These are phyloP conservation scores for Phalloptychus januarius DNA, from an alignment of 2,797 vertebrate species.

Conservation along the genomic window DNA sequence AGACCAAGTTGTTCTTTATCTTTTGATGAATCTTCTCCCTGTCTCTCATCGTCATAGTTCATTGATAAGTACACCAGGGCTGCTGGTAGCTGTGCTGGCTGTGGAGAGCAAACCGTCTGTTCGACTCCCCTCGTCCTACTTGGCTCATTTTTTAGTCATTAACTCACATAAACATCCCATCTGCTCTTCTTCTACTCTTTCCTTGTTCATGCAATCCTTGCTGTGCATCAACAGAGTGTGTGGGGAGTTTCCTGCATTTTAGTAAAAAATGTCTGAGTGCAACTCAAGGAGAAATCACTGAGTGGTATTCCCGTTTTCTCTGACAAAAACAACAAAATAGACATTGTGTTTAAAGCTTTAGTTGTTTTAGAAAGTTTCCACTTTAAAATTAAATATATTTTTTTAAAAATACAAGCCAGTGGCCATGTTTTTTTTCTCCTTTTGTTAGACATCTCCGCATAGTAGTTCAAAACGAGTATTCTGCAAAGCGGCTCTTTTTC, in stretches of 20 bases:
- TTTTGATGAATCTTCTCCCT: constrained; percentile 41
- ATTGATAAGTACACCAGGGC: constrained; percentile 52
- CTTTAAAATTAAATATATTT: not conserved
- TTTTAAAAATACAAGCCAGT: not conserved
- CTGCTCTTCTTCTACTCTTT: constrained; percentile 63
- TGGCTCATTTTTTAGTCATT: constrained; percentile 72
- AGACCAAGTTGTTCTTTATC: constrained; percentile 39
- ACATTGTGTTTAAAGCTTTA: not conserved
- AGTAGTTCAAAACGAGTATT: constrained; percentile 40
- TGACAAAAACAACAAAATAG: not conserved
- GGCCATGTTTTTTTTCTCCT: not conserved
- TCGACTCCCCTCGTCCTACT: constrained; percentile 59
- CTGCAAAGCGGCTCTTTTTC: constrained; percentile 23
- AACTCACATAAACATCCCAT: constrained; percentile 74
- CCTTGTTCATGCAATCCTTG: constrained; percentile 46
- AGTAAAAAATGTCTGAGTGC: constrained; percentile 30
- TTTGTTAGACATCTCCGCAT: constrained; percentile 12
- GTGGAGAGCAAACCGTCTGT: constrained; percentile 61
- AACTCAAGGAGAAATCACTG: constrained; percentile 51
- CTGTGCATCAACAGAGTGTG: constrained; percentile 40
- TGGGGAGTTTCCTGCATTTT: constrained; percentile 50
- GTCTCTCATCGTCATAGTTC: constrained; percentile 48
- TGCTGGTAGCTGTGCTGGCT: constrained; percentile 22
- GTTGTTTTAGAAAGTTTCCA: not conserved
- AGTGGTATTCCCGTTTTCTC: constrained; percentile 2